Evolutionary conservation across 1,140 invertebrate species (phyloP).

Genomic region (Drosophila chauvacae): DNA sequence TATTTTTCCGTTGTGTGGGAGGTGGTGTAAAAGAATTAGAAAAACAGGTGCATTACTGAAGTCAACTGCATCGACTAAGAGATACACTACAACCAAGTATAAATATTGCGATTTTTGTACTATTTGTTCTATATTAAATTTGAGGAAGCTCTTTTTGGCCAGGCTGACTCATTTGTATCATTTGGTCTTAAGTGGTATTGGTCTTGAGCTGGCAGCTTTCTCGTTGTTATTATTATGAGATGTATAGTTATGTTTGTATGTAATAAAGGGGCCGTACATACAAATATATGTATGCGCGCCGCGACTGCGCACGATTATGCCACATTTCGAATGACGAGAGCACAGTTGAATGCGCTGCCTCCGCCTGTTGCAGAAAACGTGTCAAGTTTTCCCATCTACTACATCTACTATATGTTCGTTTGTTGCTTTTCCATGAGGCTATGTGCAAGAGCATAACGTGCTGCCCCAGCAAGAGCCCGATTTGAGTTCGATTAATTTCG

Average conservation of each 20-base stretch:
- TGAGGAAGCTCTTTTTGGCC: constrained; percentile 10
- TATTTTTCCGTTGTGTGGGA: background rate
- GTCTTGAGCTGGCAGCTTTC: constrained; percentile 53
- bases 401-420: constrained; percentile 49
- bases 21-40: background rate
- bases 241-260: background rate
- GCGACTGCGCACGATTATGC: constrained; percentile 80
- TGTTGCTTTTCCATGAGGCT: constrained; percentile 1
- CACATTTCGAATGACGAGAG: constrained; percentile 72
- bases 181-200: constrained; percentile 6
- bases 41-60: background rate
- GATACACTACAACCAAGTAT: background rate
- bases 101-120: background rate
- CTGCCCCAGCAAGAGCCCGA: constrained; percentile 23
- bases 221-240: constrained; percentile 59
- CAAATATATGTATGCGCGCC: constrained; percentile 61
- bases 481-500: constrained; percentile 77
- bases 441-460: constrained; percentile 51
- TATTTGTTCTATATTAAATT: background rate
- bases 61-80: background rate
- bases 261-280: background rate
- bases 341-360: constrained; percentile 47
- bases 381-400: constrained; percentile 76
- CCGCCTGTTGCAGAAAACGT: constrained; percentile 75
- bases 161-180: constrained; percentile 20